Conservation (phyloP, 2,113 vertebrate species). For the Callospermophilus lateralis region DNA sequence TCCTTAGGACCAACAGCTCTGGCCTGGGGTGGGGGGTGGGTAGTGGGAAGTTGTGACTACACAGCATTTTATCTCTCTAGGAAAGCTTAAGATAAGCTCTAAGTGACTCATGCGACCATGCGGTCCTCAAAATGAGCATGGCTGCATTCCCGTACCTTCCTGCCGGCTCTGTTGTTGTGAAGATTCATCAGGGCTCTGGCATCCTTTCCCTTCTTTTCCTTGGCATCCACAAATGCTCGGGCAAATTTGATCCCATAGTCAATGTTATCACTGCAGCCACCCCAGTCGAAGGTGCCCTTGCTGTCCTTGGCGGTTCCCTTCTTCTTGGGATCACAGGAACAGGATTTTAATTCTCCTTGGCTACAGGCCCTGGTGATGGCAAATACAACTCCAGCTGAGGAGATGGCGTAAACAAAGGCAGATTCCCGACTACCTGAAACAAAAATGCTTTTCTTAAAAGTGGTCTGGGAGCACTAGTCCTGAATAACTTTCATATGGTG, state of each 20-base stretch:
- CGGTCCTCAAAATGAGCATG: background rate
- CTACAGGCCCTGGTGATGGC: slow-evolving; percentile 97
- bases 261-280: slow-evolving; percentile 97
- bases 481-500: background rate
- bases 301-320: slow-evolving; percentile 93
- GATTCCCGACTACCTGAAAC: slow-evolving; percentile 95
- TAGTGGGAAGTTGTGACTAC: background rate
- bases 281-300: slow-evolving; percentile 96
- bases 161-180: slow-evolving; percentile 97
- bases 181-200: slow-evolving; percentile 96
- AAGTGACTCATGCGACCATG: background rate
- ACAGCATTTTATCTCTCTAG: background rate
- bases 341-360: slow-evolving; percentile 96
- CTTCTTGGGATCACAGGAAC: slow-evolving; percentile 96
- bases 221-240: slow-evolving; percentile 95
- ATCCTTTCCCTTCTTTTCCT: slow-evolving; percentile 94
- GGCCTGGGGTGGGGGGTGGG: background rate
- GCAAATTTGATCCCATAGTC: slow-evolving; percentile 96
- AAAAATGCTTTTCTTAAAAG: slow-evolving; percentile 72
- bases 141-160: slow-evolving; percentile 90
- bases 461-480: background rate
- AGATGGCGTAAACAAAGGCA: slow-evolving; percentile 97
- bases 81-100: slow-evolving; percentile 12
- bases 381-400: slow-evolving; percentile 97
- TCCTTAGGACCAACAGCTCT: slow-evolving; percentile 2